phyloP scores from a whole-genome alignment of 2,797 vertebrate species.

The Tapera naevia region DNA sequence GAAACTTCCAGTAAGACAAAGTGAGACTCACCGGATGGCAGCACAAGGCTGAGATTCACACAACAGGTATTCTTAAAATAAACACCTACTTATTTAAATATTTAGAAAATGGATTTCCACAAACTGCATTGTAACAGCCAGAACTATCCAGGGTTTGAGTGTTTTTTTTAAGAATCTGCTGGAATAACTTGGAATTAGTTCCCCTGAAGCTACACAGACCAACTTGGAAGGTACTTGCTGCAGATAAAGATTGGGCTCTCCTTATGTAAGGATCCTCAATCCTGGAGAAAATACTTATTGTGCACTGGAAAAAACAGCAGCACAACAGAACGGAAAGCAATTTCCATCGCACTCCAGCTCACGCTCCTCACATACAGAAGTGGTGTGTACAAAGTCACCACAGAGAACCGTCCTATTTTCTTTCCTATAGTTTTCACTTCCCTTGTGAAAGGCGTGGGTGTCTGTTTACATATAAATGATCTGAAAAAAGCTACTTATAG shows the following conservation, averaged over 20 bases:
- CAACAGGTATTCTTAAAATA: neutral
- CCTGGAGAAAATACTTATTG: neutral
- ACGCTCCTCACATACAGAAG: neutral
- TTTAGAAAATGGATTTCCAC: neutral
- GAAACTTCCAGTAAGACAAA: neutral
- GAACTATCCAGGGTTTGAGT: neutral
- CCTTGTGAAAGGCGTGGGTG: neutral
- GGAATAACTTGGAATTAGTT: neutral
- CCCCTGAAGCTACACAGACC: neutral
- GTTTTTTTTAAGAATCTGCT: neutral
- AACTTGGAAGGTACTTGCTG: neutral
- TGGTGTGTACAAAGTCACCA: neutral
- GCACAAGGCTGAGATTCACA: neutral
- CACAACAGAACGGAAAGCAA: neutral
- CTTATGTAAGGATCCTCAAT: neutral
- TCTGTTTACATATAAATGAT: constrained; percentile 24
- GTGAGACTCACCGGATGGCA: neutral
- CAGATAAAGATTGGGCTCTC: neutral
- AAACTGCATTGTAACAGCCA: neutral
- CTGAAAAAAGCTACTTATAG: constrained; percentile 19
- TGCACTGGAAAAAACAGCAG: neutral
- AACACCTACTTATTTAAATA: neutral
- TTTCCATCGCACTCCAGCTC: neutral
- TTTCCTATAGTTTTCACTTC: neutral
- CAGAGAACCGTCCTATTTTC: neutral